Evolutionary conservation across 2,888 invertebrate genomes (phyloP), one percentile per base, ranked within the genome.

Genomic region (Chirona hameri): DNA sequence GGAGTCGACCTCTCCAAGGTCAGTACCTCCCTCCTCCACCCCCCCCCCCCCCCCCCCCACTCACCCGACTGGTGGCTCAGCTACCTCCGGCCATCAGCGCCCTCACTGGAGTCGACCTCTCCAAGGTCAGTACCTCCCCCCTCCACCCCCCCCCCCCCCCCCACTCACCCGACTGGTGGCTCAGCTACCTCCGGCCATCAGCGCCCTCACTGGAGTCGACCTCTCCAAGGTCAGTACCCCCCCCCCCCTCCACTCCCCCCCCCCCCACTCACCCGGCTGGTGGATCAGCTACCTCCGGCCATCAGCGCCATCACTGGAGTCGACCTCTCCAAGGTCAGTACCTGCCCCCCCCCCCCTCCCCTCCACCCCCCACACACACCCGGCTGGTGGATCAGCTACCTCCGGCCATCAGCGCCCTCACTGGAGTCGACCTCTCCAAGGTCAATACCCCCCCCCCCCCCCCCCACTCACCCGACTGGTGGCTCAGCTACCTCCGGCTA

Each of bases 191-290:
- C 98, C 98, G 65, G 94, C 98, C 82, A 92, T 98, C 84, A 94
- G 95, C 88, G 95, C 98, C 12, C 91, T 99, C 86, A 98, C 98
- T 84, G 98, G 98, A 80, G 93, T 98, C 79, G 97, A 98, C 90
- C 89, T 98, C 85, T 92, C 93, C 84, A 93, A 94, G 90, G 93
- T 94, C 52, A 52, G 52, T 52, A 18, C 39, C n/a, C n/a, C n/a
- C n/a, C n/a, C n/a, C n/a, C n/a, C n/a, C n/a, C n/a, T n/a, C n/a
- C n/a, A n/a, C n/a, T n/a, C n/a, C n/a, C n/a, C n/a, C n/a, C n/a
- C n/a, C n/a, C n/a, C n/a, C n/a, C n/a, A n/a, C n/a, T n/a, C n/a
- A n/a, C n/a, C n/a, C 93, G 95, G 83, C 91, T 98, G 82, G 93
- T 96, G 81, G 93, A 95, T 82, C 95, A 95, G 89, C 90, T 99